Evolutionary conservation across 1,140 invertebrate species (phyloP).

Genomic region (Ooceraea biroi): DNA sequence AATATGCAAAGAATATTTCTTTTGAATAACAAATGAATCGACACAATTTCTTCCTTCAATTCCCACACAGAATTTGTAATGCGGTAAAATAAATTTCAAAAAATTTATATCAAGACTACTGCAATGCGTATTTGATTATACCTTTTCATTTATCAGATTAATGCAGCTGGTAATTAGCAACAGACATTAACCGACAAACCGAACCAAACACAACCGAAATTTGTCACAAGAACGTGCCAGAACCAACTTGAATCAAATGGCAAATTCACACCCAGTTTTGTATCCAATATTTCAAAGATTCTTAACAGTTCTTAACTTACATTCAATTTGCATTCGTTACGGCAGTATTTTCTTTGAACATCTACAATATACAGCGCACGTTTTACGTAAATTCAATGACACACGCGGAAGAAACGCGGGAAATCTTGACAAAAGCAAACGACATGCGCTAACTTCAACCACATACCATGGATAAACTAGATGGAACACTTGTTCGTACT

Average conservation of each 20-base stretch:
- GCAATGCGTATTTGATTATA: too few species aligned
- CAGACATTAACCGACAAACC: background rate
- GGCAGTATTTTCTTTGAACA: background rate
- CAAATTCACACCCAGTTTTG: background rate
- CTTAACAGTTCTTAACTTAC: background rate
- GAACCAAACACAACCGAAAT: too few species aligned
- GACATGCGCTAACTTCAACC: background rate
- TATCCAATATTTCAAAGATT: background rate
- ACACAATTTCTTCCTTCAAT: too few species aligned
- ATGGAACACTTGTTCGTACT: too few species aligned
- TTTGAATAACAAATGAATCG: too few species aligned
- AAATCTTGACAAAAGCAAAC: background rate
- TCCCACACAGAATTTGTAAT: too few species aligned
- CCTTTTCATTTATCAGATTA: too few species aligned
- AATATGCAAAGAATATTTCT: too few species aligned
- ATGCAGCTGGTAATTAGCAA: background rate
- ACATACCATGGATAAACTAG: too few species aligned
- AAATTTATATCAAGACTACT: too few species aligned
- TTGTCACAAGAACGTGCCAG: background rate
- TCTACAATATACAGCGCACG: background rate
- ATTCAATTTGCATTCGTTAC: background rate
- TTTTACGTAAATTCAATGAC: background rate
- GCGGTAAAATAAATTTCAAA: too few species aligned
- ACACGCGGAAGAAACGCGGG: background rate
- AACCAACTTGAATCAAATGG: constrained; percentile 48